These are phyloP conservation scores for Neodiprion fabricii DNA, from an alignment of 1,140 invertebrate species.

Conservation along the genomic window DNA sequence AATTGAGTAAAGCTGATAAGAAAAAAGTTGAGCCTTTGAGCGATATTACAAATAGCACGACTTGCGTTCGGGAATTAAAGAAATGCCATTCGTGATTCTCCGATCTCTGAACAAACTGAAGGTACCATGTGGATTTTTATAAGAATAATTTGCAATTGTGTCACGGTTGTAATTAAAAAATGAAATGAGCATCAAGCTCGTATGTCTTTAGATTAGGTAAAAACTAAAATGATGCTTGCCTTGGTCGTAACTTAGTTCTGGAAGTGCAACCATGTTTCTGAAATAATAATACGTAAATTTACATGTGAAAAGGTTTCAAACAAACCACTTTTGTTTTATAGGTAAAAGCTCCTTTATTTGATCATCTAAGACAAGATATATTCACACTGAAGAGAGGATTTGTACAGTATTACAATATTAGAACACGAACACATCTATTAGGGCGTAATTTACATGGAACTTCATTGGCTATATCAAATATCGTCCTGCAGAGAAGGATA, in stretches of 20 bases:
- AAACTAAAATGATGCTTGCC: slow-evolving; percentile 1
- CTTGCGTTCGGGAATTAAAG: no score
- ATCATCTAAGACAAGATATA: slow-evolving; percentile 28
- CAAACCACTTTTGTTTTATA: slow-evolving; percentile 23
- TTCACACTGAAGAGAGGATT: slow-evolving; percentile 21
- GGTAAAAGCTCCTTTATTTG: slow-evolving; percentile 34
- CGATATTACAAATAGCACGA: no score
- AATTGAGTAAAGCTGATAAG: no score
- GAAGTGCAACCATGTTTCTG: not conserved
- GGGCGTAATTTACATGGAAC: not conserved
- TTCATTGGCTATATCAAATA: no score
- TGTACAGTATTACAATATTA: slow-evolving; percentile 18
- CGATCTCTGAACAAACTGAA: no score
- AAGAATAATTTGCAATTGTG: no score
- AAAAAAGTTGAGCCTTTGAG: no score
- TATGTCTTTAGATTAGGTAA: not conserved
- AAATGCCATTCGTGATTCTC: no score
- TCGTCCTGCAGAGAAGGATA: no score
- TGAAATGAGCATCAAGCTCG: no score
- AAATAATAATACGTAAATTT: slow-evolving; percentile 4
- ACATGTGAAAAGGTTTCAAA: slow-evolving; percentile 25
- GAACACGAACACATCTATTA: slow-evolving; percentile 12
- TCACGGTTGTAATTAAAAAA: no score
- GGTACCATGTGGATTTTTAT: no score
- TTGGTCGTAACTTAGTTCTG: slow-evolving; percentile 2